A percentile compares a stretch with the other conserved stretches of the same genome.
Conservation (phyloP, 1,140 invertebrate genomes). For the Aphelinus atriplicis region DNA sequence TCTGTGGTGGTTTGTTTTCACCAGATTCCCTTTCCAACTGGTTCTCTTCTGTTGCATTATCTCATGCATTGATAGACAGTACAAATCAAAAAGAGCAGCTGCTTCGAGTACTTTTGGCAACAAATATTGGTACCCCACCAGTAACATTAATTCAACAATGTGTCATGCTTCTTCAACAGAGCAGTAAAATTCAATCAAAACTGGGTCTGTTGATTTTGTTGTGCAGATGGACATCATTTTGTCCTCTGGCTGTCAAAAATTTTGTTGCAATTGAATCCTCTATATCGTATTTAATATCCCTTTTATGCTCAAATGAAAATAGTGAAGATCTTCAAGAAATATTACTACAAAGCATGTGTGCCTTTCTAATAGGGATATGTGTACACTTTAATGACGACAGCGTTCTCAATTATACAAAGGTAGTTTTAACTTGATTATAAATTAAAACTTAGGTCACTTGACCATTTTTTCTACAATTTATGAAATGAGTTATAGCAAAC, state of each 20-base stretch:
- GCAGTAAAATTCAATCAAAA: conserved; percentile 87
- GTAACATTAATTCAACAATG: conserved; percentile 91
- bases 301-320: conserved; percentile 73
- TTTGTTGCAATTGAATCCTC: conserved; percentile 88
- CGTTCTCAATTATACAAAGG: conserved; percentile 79
- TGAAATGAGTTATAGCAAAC: background rate
- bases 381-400: conserved; percentile 93
- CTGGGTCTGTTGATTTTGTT: conserved; percentile 92
- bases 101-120: conserved; percentile 90
- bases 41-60: conserved; percentile 92
- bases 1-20: conserved; percentile 94
- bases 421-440: conserved; percentile 44
- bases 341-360: conserved; percentile 81
- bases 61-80: conserved; percentile 92
- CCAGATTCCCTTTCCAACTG: conserved; percentile 94
- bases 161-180: conserved; percentile 83
- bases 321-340: conserved; percentile 77
- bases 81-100: conserved; percentile 90
- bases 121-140: conserved; percentile 83
- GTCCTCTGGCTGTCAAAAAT: conserved; percentile 82
- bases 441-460: background rate
- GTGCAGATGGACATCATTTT: conserved; percentile 88
- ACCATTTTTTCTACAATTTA: conserved; percentile 1
- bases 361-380: conserved; percentile 93
- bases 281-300: conserved; percentile 84